phyloP scores from a whole-genome alignment of 2,888 invertebrate species.

The Tenthredo livida region DNA sequence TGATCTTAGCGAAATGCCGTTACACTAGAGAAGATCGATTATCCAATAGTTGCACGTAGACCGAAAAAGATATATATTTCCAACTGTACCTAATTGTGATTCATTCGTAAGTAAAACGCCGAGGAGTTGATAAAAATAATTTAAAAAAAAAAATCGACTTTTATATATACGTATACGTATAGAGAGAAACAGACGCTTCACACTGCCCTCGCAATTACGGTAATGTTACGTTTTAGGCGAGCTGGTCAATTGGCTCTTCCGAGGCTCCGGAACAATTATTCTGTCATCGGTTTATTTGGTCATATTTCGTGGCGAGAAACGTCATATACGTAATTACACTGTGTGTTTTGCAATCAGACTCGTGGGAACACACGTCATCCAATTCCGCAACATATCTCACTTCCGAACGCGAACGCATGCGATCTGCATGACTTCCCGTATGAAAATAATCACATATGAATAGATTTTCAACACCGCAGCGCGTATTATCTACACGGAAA shows the following conservation, averaged over 20 bases:
- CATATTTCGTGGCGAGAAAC: constrained; percentile 12
- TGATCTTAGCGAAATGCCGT: constrained; percentile 4
- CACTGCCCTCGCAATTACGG: constrained; percentile 34
- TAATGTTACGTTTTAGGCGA: constrained; percentile 42
- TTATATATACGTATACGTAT: too few relatives aligned
- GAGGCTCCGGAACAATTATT: constrained; percentile 17
- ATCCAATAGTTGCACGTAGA: not conserved
- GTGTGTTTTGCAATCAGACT: constrained; percentile 2
- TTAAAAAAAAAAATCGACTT: not conserved
- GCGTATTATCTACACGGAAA: too few relatives aligned
- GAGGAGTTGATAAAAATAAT: not conserved
- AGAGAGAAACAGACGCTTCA: not conserved
- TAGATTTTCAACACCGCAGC: not conserved
- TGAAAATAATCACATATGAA: not conserved
- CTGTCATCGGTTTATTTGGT: not conserved
- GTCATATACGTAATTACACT: not conserved
- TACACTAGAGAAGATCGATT: not conserved
- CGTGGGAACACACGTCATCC: constrained; percentile 11
- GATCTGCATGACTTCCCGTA: not conserved
- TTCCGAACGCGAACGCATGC: constrained; percentile 3
- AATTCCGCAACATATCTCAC: constrained; percentile 11
- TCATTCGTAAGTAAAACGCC: not conserved
- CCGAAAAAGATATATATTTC: not conserved
- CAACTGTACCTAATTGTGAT: constrained; percentile 11
- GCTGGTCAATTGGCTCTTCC: constrained; percentile 27